Conservation (phyloP, 2,113 vertebrate genomes). For the Neopipo cinnamomea region DNA sequence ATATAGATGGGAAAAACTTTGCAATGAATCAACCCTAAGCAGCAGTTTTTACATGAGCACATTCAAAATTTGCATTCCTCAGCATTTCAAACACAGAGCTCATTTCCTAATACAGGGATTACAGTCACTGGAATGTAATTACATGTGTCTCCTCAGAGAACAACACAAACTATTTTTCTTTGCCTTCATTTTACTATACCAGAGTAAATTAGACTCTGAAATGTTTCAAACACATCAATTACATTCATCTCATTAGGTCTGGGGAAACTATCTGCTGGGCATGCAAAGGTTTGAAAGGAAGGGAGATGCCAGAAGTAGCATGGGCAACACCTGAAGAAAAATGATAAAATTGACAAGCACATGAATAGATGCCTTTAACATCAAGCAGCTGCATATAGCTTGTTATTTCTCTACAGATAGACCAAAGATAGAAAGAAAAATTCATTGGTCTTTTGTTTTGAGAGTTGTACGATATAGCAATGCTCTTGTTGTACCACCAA, state of each 20-base stretch:
- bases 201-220: not conserved
- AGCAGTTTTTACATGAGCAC: not conserved
- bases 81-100: not conserved
- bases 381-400: not conserved
- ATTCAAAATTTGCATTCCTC: not conserved
- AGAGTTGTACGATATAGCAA: not conserved
- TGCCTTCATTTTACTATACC: not conserved
- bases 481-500: not conserved
- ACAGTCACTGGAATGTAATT: not conserved
- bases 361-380: not conserved
- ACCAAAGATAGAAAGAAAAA: not conserved
- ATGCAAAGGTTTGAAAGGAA: not conserved
- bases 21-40: not conserved
- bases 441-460: not conserved
- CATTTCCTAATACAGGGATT: not conserved
- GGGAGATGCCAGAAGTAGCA: not conserved
- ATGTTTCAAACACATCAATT: accelerated
- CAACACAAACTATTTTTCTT: not conserved
- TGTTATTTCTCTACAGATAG: not conserved
- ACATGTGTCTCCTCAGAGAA: not conserved
- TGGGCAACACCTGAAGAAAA: not conserved
- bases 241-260: not conserved
- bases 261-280: not conserved
- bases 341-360: not conserved
- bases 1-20: not conserved